Evolutionary conservation across 2,888 invertebrate genomes (phyloP).

Genomic region (Copidosoma aretas): DNA sequence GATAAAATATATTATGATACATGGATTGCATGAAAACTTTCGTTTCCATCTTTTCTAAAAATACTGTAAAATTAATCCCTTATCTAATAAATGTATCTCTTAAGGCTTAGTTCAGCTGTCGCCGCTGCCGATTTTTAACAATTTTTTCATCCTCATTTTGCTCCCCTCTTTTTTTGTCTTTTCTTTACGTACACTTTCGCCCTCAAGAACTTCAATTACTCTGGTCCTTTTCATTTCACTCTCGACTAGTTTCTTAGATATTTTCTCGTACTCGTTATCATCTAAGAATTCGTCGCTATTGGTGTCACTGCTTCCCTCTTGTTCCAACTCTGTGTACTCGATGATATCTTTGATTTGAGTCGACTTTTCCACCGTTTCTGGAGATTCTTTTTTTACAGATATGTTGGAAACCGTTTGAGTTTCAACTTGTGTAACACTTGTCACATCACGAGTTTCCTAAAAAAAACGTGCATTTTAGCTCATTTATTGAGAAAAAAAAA

Average conservation of each 20-base stretch:
- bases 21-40: no score
- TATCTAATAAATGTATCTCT: constrained; percentile 5
- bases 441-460: neutral
- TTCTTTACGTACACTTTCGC: neutral
- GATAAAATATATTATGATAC: no score
- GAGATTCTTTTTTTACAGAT: neutral
- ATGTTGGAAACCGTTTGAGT: neutral
- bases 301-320: constrained; percentile 6
- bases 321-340: neutral
- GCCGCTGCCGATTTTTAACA: neutral
- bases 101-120: neutral
- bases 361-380: neutral
- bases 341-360: neutral
- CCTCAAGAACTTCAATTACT: neutral
- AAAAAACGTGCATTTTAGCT: neutral
- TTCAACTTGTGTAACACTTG: neutral
- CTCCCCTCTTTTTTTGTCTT: neutral
- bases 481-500: neutral
- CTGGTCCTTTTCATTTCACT: constrained; percentile 9
- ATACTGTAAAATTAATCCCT: no score
- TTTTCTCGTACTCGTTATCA: constrained; percentile 33
- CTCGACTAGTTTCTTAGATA: constrained; percentile 16
- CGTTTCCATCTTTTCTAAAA: no score
- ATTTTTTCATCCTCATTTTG: neutral
- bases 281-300: constrained; percentile 28